Base-by-base conservation (phyloP, 2,113 vertebrate species). In the Lophochroa leadbeateri region DNA sequence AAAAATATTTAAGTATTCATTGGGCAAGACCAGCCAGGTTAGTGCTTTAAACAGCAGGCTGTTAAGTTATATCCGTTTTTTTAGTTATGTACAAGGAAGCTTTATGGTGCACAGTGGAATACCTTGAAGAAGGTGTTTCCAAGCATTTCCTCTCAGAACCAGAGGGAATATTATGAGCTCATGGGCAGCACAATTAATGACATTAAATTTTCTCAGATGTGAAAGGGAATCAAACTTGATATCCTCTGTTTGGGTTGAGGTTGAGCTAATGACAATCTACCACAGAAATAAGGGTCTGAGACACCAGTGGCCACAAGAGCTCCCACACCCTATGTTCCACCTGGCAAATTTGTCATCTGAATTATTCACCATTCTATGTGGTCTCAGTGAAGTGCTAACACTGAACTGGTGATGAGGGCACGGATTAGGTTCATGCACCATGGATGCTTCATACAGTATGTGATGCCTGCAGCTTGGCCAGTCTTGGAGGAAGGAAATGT, bases 321-420 rank as follows among this genome's bases (percentile, higher is more conserved):
- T 65, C 13, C 39, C 65, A 57, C 33, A 78, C 69, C 50, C 41
- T 57, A 27, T 41, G 31, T n/a, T 79, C 19, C 46, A 65, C 0
- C 3, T 18, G 37, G 35, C 27, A 82, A 14, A 46, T 25, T 16
- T 82, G 31, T 35, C 61, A 16, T 20, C 29, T 29, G 55, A 86
- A 58, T 44, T 53, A n/a, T 29, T 71, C 65, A 23, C 19, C 2
- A 0, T 41, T 76, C 50, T 2, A 0, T 25, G 31, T 15, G 24
- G 39, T 64, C 57, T n/a, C 68, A 37, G 57, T 8, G 67, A 49
- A 53, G 61, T 11, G 24, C 49, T 80, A 57, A 3, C 60, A 17
- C 67, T 2, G 7, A 53, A 9, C 24, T 31, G 67, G 20, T 39
- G 70, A 21, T 14, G 25, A 63, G 16, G n/a, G 21, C 57, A 49